Evolutionary conservation across 1,140 invertebrate genomes (phyloP).

Genomic region (Drosophila rufa): DNA sequence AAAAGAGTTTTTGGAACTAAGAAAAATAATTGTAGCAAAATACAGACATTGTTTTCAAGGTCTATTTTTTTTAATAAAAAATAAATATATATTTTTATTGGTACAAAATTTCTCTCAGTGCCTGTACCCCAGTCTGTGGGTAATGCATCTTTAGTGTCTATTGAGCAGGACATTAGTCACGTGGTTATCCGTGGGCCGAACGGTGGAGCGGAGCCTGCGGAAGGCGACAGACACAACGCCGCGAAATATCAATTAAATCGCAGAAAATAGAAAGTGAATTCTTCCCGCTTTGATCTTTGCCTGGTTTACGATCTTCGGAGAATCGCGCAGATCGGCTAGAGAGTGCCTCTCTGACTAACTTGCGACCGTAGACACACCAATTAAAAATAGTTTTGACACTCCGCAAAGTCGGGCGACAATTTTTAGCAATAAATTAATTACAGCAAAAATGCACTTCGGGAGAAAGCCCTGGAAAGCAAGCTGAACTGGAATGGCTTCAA

Average conservation of each 20-base stretch:
- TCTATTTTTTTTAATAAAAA: too few species aligned
- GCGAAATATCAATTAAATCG: slow-evolving; percentile 76
- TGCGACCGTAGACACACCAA: slow-evolving; percentile 43
- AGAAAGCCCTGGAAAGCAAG: slow-evolving; percentile 25
- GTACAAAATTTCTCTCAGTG: not conserved
- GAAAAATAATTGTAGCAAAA: too few species aligned
- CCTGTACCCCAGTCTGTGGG: slow-evolving; percentile 8
- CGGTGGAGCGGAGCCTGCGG: not conserved
- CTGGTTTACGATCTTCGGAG: slow-evolving; percentile 67
- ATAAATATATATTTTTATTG: too few species aligned
- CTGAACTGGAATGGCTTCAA: slow-evolving; percentile 1
- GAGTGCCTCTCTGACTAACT: slow-evolving; percentile 13
- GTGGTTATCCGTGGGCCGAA: slow-evolving; percentile 37
- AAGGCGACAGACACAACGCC: slow-evolving; percentile 47
- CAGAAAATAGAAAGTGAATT: slow-evolving; percentile 72
- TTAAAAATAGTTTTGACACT: slow-evolving; percentile 83
- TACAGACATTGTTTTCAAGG: too few species aligned
- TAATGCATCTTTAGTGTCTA: slow-evolving; percentile 83
- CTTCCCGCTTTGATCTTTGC: slow-evolving; percentile 66
- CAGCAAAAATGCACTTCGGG: slow-evolving; percentile 5
- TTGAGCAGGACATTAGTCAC: slow-evolving; percentile 83
- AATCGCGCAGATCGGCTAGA: slow-evolving; percentile 8
- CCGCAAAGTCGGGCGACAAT: slow-evolving; percentile 59
- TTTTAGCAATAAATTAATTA: slow-evolving; percentile 80
- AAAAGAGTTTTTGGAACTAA: too few species aligned